Evolutionary conservation across 35 echinoderm and acorn worm species (phyloP).

Genomic region (Strongylocentrotus purpuratus): DNA sequence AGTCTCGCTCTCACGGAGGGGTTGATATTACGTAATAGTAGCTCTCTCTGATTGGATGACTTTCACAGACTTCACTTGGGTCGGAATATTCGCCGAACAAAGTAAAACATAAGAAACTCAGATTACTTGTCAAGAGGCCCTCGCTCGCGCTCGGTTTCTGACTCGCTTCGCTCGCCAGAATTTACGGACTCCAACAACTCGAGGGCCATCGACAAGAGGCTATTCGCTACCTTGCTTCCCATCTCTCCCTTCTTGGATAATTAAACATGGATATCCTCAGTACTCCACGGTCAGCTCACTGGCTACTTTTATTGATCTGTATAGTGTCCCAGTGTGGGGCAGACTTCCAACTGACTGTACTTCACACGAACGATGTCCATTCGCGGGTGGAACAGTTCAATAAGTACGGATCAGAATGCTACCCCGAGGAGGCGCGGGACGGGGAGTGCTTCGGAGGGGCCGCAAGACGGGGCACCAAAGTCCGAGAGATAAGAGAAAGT

Average conservation of each 20-base stretch:
- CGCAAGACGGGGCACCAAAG: conserved; percentile 61
- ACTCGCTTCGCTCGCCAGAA: no score
- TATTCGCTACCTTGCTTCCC: neutral
- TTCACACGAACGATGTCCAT: conserved; percentile 95
- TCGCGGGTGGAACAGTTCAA: conserved; percentile 75
- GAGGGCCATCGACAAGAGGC: no score
- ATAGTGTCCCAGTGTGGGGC: neutral
- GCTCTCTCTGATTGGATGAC: no score
- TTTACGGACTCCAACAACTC: no score
- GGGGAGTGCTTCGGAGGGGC: conserved; percentile 85
- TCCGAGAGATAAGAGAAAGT: conserved; percentile 59
- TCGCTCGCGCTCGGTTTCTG: no score
- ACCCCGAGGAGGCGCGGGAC: conserved; percentile 34
- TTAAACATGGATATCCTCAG: neutral
- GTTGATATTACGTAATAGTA: no score
- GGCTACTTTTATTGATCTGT: neutral
- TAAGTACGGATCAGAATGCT: conserved; percentile 55
- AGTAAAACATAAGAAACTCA: no score
- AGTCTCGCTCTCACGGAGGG: no score
- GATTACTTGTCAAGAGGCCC: no score
- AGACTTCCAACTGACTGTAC: conserved; percentile 61
- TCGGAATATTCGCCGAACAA: no score
- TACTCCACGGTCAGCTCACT: neutral
- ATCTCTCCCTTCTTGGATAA: neutral
- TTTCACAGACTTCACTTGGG: no score